Conservation (phyloP, 2,888 invertebrate genomes). For the Volucella inanis region DNA sequence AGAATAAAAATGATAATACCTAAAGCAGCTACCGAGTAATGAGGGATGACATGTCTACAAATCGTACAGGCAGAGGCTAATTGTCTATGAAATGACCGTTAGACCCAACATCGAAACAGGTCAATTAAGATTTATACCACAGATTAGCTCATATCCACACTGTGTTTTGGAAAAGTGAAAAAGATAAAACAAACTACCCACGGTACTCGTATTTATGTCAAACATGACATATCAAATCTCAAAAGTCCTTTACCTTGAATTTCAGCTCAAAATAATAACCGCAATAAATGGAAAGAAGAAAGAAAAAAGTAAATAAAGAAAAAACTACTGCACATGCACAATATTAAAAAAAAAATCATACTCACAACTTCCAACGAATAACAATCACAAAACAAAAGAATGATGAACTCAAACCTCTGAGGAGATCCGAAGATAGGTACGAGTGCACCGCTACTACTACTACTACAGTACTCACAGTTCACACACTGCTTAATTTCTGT, state of each 20-base stretch:
- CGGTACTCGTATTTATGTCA: conserved; percentile 38
- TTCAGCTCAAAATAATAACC: conserved; percentile 63
- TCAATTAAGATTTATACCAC: conserved; percentile 25
- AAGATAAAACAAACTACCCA: conserved; percentile 9
- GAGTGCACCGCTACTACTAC: conserved; percentile 41
- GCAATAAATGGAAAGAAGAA: conserved; percentile 45
- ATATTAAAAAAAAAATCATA: neutral
- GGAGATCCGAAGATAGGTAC: conserved; percentile 16
- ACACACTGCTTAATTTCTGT: conserved; percentile 13
- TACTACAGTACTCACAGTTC: conserved; percentile 26
- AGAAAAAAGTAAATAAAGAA: conserved; percentile 18
- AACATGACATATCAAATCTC: conserved; percentile 34
- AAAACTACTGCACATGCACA: conserved; percentile 35
- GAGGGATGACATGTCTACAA: too few relatives aligned
- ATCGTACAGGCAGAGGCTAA: too few relatives aligned
- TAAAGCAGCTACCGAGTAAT: neutral
- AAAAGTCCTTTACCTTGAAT: conserved; percentile 71
- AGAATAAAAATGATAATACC: neutral
- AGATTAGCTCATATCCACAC: conserved; percentile 19
- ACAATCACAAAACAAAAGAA: conserved; percentile 71
- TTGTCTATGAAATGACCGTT: conserved; percentile 7
- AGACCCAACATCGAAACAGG: conserved; percentile 3
- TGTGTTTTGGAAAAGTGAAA: conserved; percentile 1
- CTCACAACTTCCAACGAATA: conserved; percentile 54
- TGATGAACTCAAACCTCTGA: conserved; percentile 66